phyloP scores from a whole-genome alignment of 2,113 vertebrate genomes.

The Miniopterus natalensis region DNA sequence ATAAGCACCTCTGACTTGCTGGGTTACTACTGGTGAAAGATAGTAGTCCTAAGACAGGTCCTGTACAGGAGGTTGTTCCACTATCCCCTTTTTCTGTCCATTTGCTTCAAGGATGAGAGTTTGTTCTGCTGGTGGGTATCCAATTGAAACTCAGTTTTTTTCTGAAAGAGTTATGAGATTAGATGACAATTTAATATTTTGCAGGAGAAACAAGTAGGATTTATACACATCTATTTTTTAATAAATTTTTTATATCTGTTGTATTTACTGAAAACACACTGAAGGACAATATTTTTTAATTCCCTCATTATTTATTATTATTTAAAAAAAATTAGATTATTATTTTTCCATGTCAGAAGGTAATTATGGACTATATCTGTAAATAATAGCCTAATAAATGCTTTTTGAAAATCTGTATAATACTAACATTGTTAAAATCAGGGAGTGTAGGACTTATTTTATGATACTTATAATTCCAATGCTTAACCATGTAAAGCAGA shows the following conservation, averaged over 20 bases:
- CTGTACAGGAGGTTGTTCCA: not conserved
- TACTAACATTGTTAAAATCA: constrained; percentile 39
- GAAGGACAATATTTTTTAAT: constrained; percentile 50
- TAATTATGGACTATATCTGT: constrained; percentile 43
- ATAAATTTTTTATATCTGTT: not conserved
- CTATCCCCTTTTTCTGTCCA: not conserved
- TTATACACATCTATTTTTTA: not conserved
- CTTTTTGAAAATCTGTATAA: constrained; percentile 51
- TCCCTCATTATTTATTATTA: not conserved
- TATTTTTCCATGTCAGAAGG: constrained; percentile 44
- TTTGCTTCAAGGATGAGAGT: not conserved
- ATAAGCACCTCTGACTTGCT: not conserved
- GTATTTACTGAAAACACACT: constrained; percentile 24
- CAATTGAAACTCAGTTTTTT: not conserved
- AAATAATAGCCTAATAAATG: constrained; percentile 22
- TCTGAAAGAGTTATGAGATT: not conserved
- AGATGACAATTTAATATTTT: constrained; percentile 29
- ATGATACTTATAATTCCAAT: not conserved
- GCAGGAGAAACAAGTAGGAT: not conserved
- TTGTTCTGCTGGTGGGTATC: not conserved
- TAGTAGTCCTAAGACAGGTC: not conserved
- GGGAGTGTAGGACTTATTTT: constrained; percentile 30
- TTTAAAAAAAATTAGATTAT: not conserved
- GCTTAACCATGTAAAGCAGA: not conserved
- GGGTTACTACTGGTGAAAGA: not conserved